These are phyloP conservation scores for Tetragonula clypearis DNA, from an alignment of 1,140 invertebrate species.

Conservation along the genomic window DNA sequence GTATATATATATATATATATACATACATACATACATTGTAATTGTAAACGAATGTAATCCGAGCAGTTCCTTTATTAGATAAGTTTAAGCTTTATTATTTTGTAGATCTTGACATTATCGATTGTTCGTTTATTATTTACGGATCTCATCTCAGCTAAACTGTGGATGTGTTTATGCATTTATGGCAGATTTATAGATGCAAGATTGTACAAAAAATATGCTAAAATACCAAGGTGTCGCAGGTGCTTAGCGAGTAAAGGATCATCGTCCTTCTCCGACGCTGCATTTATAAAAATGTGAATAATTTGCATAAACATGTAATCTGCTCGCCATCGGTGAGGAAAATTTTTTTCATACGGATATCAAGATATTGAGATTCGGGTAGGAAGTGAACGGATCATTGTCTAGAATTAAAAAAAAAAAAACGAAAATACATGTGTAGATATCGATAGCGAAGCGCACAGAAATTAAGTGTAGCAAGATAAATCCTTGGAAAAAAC, in stretches of 20 bases:
- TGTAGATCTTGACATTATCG: background rate
- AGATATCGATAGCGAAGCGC: constrained; percentile 36
- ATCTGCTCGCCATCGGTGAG: background rate
- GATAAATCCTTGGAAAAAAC: constrained; percentile 43
- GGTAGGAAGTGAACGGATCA: constrained; percentile 44
- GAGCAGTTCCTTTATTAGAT: background rate
- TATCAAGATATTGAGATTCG: background rate
- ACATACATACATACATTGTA: background rate
- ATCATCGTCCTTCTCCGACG: background rate
- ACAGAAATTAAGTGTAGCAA: constrained; percentile 49
- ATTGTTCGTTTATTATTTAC: too few species aligned
- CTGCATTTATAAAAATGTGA: background rate
- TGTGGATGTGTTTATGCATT: background rate
- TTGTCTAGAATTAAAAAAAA: background rate
- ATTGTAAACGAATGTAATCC: background rate
- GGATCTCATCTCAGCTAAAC: background rate
- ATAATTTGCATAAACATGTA: background rate
- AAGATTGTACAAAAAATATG: background rate
- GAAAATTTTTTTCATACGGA: background rate
- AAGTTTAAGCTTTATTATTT: background rate
- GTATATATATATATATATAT: background rate
- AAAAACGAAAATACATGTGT: background rate
- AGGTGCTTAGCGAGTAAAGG: too few species aligned
- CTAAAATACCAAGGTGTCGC: background rate
- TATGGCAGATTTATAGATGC: background rate